Evolutionary conservation across 2,888 invertebrate genomes (phyloP), one percentile per base, ranked within the genome.

Genomic region (Steinernema scapterisci): DNA sequence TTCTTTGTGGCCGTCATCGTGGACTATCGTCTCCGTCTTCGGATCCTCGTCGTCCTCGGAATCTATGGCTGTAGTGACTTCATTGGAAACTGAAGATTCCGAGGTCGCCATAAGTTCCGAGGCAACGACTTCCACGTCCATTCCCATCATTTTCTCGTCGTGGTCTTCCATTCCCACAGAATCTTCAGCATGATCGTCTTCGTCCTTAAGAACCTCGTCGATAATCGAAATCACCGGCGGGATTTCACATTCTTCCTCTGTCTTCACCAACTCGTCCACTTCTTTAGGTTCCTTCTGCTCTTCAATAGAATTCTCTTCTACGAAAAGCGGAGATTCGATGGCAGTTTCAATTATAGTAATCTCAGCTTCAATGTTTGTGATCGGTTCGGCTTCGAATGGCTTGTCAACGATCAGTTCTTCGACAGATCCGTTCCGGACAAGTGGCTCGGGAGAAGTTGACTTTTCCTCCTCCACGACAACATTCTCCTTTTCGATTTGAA

Each of bases 31-130:
- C n/a, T 63, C 63, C 38, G 63, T 63, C 31, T 63, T 63, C 38
- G 63, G 63, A 13, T 63, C 63, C 27, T 63, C 63, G 16, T 63
- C 63, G 27, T 21, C 25, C 63, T 27, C 27, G 1, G 27, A 27
- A 6, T 27, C 63, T 6, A 23, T 19, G 21, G 52, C 21, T 9
- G 21, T 23, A 6, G 2, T n/a, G 13, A 13, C 27, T 27, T 31
- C 63, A 6, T 48, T 48, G 16, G 48, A 48, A 48, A 19, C 48
- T 13, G 63, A 31, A 25, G 63, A 63, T 5, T 63, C 38, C 31
- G 31, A 63, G 13, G 63, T 31, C 63, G 63, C 63, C 63, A 63
- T 63, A 13, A 27, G 63, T 13, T 63, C 63, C 11, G 63, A 63
- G 9, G 27, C 23, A 5, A 63, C 63, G 16, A 63, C 63, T 63